phyloP scores from a whole-genome alignment of 1,140 invertebrate genomes.

The Brachystomella parvula region DNA sequence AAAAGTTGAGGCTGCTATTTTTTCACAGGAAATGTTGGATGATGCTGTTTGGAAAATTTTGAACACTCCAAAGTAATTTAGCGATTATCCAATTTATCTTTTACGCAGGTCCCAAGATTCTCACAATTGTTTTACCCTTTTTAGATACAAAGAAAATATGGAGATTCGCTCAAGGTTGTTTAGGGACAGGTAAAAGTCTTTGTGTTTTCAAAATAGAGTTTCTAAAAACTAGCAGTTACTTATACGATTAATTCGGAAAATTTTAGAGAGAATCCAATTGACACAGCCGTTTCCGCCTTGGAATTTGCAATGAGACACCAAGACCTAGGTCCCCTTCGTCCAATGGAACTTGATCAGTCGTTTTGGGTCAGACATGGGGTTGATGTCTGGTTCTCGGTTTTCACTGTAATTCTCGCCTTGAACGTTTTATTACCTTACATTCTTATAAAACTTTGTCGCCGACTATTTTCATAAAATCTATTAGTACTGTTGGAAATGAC shows the following conservation, averaged over 20 bases:
- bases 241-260: too few relatives aligned
- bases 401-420: not conserved
- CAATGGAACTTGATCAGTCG: slow-evolving; percentile 1
- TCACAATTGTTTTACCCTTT: not conserved
- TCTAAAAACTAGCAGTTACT: not conserved
- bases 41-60: slow-evolving; percentile 26
- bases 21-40: slow-evolving; percentile 20
- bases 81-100: not conserved
- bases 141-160: slow-evolving; percentile 18
- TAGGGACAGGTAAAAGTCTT: not conserved
- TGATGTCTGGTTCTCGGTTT: not conserved
- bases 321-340: slow-evolving; percentile 21
- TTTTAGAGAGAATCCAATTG: slow-evolving; percentile 9
- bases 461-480: not conserved
- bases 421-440: not conserved
- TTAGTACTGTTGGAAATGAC: too few relatives aligned
- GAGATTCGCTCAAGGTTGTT: not conserved
- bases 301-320: slow-evolving; percentile 33
- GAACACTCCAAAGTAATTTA: slow-evolving; percentile 5
- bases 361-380: not conserved
- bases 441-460: not conserved
- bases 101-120: not conserved
- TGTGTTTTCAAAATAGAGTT: not conserved
- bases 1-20: slow-evolving; percentile 16
- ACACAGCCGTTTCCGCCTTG: slow-evolving; percentile 16